These are phyloP conservation scores for Myocastor coypus DNA, from an alignment of 2,113 vertebrate genomes.

Conservation along the genomic window DNA sequence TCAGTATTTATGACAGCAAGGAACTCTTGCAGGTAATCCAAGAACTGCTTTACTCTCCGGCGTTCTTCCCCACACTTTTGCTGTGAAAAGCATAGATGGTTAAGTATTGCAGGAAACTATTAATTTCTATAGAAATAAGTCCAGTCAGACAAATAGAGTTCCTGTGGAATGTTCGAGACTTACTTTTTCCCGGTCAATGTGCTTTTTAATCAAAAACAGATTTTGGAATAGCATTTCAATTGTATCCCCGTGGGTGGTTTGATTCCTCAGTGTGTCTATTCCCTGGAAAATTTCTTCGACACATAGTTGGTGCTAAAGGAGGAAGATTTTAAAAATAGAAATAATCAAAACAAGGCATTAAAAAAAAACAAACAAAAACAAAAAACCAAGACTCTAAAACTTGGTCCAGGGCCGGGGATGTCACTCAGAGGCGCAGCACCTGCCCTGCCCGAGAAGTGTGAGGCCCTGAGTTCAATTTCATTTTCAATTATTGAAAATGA, in stretches of 20 bases:
- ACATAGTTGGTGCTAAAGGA: constrained; percentile 82
- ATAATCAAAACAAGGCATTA: not conserved
- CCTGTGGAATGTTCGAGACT: constrained; percentile 52
- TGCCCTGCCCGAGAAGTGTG: too few species aligned
- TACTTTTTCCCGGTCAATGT: constrained; percentile 74
- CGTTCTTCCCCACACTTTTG: constrained; percentile 70
- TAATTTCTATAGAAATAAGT: not conserved
- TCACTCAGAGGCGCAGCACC: too few species aligned
- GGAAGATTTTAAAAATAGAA: constrained; percentile 29
- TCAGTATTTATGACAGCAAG: constrained; percentile 71
- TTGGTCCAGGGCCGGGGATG: too few species aligned
- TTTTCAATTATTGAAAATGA: too few species aligned
- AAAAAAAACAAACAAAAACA: not conserved
- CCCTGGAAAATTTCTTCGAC: constrained; percentile 80
- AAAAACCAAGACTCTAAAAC: not conserved
- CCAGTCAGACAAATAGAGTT: not conserved
- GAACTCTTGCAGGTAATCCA: constrained; percentile 74
- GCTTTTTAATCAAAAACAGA: constrained; percentile 73
- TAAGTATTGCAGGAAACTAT: not conserved
- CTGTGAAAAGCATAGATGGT: constrained; percentile 68
- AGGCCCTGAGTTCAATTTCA: too few species aligned
- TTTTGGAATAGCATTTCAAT: constrained; percentile 72
- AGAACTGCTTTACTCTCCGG: constrained; percentile 65
- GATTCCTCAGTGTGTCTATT: constrained; percentile 73
- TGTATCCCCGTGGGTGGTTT: constrained; percentile 17